These are phyloP conservation scores for Battus philenor DNA, from an alignment of 1,140 invertebrate species.

Conservation along the genomic window DNA sequence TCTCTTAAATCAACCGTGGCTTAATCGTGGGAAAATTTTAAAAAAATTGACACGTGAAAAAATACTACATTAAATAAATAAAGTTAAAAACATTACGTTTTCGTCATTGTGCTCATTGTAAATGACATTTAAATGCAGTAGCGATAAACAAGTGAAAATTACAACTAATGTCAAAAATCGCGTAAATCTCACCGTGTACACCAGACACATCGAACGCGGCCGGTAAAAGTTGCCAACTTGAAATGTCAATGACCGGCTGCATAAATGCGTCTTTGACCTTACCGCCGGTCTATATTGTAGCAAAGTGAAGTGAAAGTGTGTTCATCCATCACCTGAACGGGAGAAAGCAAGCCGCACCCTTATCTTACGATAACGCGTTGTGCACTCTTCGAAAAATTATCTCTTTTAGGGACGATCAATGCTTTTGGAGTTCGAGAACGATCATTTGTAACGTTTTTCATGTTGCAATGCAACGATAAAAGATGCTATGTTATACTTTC, in stretches of 20 bases:
- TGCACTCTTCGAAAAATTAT: too few relatives aligned
- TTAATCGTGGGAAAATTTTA: too few relatives aligned
- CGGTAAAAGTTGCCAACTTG: conserved; percentile 51
- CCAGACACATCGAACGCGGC: conserved; percentile 11
- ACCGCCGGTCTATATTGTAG: conserved; percentile 39
- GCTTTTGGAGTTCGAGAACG: too few relatives aligned
- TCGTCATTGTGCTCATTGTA: too few relatives aligned
- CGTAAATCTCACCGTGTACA: conserved; percentile 3
- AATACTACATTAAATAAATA: too few relatives aligned
- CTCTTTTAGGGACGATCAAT: too few relatives aligned
- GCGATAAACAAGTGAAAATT: conserved; percentile 11
- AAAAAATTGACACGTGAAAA: too few relatives aligned
- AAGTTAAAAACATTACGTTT: too few relatives aligned
- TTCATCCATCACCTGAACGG: conserved; percentile 31
- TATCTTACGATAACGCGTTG: conserved; percentile 21
- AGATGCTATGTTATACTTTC: too few relatives aligned
- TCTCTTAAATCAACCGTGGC: too few relatives aligned
- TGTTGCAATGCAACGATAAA: too few relatives aligned
- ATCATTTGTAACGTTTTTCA: too few relatives aligned
- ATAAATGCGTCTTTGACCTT: conserved; percentile 54
- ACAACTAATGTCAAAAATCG: neutral
- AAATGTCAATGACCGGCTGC: conserved; percentile 42
- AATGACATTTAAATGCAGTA: neutral
- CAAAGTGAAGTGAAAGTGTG: conserved; percentile 42
- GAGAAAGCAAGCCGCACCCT: conserved; percentile 46